Evolutionary conservation across 2,797 vertebrate genomes (phyloP), one percentile per base, ranked within the genome.

Genomic region (Pipistrellus pipistrellus): DNA sequence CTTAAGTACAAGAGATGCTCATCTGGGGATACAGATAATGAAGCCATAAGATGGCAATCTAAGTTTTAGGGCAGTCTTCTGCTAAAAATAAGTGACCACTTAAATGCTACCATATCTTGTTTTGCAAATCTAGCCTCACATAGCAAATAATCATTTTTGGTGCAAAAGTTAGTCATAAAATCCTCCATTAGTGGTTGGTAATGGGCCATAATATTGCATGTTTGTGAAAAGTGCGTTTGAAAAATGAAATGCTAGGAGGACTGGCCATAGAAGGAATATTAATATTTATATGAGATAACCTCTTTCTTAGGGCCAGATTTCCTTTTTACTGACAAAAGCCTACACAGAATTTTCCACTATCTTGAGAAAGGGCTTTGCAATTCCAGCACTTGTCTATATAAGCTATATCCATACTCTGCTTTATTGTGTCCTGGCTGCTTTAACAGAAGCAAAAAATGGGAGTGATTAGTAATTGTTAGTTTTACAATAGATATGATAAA

Each of bases 121-220:
- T 96, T 95, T 96, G 93, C 72, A 95, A 94, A 90, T 95, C 84
- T 93, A 59, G 88, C 53, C 44, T 90, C 62, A 81, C 20, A 80
- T 8, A 91, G 64, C 35, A 80, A 91, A 90, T 83, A 83, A 85
- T 93, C 10, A 1, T 88, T 93, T 95, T 75, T 73, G 73, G 46
- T 96, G 12, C 77, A 94, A 96, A 96, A 95, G 87, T 91, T 94
- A 91, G 76, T 93, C 89, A 95, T 95, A 95, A 95, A 97, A 90
- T 90, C 95, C 73, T 95, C 96, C 93, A 96, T 97, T 96, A 96
- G 94, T 90, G 82, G 66, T 90, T 93, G 62, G 87, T 96, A 97
- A 97, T 97, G 80, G 73, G 76, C 87, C 91, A 85, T 90, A 76
- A 81, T 17, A 81, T 84, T 71, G 96, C 89, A 93, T 88, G 35